Conservation (phyloP, 1,140 invertebrate genomes). For the Sminthurinus signatus region DNA sequence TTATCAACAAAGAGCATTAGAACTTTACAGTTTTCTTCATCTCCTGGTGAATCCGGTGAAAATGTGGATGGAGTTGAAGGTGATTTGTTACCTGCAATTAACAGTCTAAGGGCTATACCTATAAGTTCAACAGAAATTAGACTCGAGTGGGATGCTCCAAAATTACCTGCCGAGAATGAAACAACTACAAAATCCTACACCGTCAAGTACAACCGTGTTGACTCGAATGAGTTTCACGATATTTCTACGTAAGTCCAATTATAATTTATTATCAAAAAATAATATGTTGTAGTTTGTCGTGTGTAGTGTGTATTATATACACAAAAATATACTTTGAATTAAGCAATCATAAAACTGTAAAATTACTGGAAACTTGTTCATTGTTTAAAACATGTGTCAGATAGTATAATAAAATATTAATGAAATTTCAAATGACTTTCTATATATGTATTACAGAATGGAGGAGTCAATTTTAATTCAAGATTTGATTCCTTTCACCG, state of each 20-base stretch:
- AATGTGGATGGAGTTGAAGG: too few relatives aligned
- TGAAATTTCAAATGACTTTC: neutral
- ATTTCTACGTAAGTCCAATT: too few relatives aligned
- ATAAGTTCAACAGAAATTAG: conserved; percentile 21
- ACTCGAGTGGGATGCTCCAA: conserved; percentile 26
- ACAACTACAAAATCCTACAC: conserved; percentile 4
- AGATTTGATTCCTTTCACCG: conserved; percentile 28
- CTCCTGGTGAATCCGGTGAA: too few relatives aligned
- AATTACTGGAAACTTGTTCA: too few relatives aligned
- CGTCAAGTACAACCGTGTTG: conserved; percentile 35
- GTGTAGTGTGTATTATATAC: too few relatives aligned
- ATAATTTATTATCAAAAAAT: too few relatives aligned
- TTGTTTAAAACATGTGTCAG: too few relatives aligned
- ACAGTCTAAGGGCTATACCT: neutral
- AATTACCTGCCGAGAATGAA: neutral
- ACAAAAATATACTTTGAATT: too few relatives aligned
- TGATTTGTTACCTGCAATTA: neutral
- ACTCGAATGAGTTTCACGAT: conserved; percentile 19
- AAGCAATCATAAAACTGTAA: too few relatives aligned
- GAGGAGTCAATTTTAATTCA: conserved; percentile 15
- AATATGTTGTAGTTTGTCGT: too few relatives aligned
- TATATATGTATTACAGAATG: neutral
- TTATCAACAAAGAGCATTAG: conserved; percentile 12
- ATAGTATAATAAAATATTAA: conserved; percentile 17
- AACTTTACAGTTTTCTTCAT: too few relatives aligned